Percentiles rank a stretch among this genome's conserved stretches.
Evolutionary conservation across 2,797 vertebrate genomes (phyloP).

Genomic region (Vireo griseus): DNA sequence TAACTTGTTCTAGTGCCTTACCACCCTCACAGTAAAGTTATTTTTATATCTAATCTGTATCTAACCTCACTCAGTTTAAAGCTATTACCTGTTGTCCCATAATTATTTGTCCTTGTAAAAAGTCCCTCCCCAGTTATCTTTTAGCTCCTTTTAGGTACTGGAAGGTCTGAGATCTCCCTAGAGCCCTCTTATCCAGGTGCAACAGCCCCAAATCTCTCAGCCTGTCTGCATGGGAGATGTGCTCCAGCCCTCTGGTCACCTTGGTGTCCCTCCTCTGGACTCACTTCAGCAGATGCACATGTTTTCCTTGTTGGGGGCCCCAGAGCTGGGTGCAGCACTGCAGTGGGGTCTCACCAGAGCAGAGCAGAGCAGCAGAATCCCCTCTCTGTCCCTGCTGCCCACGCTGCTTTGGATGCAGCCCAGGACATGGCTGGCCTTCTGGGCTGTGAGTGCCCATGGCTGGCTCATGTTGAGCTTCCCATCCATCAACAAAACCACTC

Average conservation of each 20-base stretch:
- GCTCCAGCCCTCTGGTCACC: neutral
- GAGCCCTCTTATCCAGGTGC: neutral
- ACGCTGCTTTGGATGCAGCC: neutral
- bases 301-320: neutral
- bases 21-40: neutral
- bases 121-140: neutral
- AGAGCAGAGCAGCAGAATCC: neutral
- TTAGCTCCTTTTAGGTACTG: neutral
- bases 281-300: neutral
- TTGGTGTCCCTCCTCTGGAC: neutral
- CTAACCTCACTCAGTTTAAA: neutral
- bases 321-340: neutral
- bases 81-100: neutral
- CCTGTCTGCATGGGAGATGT: fast-evolving
- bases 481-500: neutral
- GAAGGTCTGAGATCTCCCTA: neutral
- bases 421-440: neutral
- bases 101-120: neutral
- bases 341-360: neutral
- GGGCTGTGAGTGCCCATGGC: neutral
- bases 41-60: neutral
- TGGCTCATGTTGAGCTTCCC: neutral
- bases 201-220: neutral
- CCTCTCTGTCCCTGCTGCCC: neutral
- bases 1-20: neutral